Evolutionary conservation across 2,797 vertebrate genomes (phyloP).

Genomic region (Urosaurus nigricauda): DNA sequence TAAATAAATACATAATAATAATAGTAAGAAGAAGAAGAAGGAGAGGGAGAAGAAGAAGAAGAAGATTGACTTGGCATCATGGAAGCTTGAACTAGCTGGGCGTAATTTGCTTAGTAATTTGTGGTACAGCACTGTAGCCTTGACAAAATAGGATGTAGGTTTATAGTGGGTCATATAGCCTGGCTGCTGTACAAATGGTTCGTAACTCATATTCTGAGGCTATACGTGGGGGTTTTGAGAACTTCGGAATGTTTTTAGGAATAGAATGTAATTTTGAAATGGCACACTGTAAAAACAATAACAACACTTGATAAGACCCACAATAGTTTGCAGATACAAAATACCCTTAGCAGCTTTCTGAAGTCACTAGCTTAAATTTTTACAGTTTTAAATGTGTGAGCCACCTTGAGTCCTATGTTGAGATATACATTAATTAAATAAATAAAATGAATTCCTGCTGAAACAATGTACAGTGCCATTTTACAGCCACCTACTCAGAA

Average conservation of each 20-base stretch:
- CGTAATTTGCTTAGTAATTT: not conserved
- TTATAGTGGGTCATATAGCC: not conserved
- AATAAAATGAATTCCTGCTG: conserved; percentile 21
- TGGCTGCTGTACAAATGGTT: not conserved
- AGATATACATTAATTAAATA: no score
- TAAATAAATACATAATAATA: no score
- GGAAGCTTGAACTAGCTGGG: not conserved
- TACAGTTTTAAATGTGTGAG: conserved; percentile 24
- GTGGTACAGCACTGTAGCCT: not conserved
- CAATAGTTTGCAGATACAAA: not conserved
- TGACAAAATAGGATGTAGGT: not conserved
- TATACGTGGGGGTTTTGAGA: not conserved
- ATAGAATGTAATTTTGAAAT: not conserved
- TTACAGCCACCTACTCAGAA: not conserved
- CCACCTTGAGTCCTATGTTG: no score
- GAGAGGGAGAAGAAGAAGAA: no score
- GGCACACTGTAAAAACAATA: not conserved
- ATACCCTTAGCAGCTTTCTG: not conserved
- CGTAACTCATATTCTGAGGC: not conserved
- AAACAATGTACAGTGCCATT: conserved; percentile 19
- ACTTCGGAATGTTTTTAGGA: not conserved
- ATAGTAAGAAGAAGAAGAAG: no score
- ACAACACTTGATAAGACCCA: not conserved
- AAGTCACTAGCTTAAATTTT: not conserved
- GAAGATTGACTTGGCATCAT: not conserved